Percentiles rank a stretch among this genome's conserved stretches.
Evolutionary conservation across 2,113 vertebrate species (phyloP).

Genomic region (Ranitomeya imitator): DNA sequence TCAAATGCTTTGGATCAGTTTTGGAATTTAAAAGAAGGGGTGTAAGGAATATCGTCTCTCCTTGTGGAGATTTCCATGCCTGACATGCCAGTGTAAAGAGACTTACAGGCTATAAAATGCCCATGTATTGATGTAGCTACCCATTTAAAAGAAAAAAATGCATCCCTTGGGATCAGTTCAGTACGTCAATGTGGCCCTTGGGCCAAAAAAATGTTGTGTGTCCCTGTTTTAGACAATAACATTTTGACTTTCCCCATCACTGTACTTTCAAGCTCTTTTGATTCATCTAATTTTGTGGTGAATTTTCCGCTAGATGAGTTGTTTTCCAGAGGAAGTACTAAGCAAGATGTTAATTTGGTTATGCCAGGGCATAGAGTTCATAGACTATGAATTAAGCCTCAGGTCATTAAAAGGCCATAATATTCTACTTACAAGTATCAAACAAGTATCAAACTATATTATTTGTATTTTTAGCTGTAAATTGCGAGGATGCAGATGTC

Average conservation of each 20-base stretch:
- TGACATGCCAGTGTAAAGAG: no score
- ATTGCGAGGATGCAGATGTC: neutral
- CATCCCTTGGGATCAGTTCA: no score
- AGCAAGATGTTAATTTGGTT: slow-evolving; percentile 61
- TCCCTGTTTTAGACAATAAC: neutral
- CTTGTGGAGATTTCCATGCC: no score
- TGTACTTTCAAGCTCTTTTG: no score
- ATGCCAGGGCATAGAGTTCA: slow-evolving; percentile 64
- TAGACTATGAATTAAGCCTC: slow-evolving; percentile 58
- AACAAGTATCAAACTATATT: neutral
- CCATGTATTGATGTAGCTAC: no score
- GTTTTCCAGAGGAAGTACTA: slow-evolving; percentile 40
- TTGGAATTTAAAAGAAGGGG: no score
- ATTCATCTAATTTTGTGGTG: neutral
- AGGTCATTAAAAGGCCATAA: slow-evolving; percentile 23
- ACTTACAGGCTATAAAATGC: no score
- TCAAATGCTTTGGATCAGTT: no score
- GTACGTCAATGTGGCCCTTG: no score
- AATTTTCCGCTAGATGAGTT: slow-evolving; percentile 11
- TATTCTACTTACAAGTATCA: slow-evolving; percentile 11
- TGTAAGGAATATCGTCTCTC: no score
- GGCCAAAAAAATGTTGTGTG: no score
- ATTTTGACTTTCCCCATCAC: neutral
- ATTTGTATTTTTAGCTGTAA: neutral
- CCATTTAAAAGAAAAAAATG: no score